Evolutionary conservation across 2,113 vertebrate genomes (phyloP).

Genomic region (Barnardius zonarius): DNA sequence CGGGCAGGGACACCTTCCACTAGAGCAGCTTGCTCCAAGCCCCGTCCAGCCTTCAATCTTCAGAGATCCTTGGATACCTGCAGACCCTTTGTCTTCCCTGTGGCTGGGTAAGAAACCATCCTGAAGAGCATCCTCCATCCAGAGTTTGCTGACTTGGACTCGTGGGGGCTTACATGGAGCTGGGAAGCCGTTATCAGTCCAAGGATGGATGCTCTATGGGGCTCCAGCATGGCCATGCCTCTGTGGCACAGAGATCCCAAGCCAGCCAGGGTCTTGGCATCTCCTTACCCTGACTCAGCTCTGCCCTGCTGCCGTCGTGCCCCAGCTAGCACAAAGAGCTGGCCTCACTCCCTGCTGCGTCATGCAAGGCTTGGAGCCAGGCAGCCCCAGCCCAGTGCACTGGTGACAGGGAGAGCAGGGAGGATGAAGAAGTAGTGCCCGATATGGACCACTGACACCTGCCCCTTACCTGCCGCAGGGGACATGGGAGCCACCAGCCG

Average conservation of each 20-base stretch:
- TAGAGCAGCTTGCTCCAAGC: background rate
- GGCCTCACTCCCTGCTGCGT: background rate
- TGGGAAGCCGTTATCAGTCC: background rate
- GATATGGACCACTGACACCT: background rate
- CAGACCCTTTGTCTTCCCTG: fast-evolving
- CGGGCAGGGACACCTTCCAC: background rate
- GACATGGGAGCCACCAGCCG: background rate
- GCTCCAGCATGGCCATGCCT: background rate
- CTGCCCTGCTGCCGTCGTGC: background rate
- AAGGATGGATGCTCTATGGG: background rate
- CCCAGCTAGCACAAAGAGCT: background rate
- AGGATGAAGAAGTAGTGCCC: background rate
- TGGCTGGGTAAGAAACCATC: fast-evolving
- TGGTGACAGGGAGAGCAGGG: background rate
- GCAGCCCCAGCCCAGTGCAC: background rate
- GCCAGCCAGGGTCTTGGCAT: background rate
- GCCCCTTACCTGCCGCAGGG: background rate
- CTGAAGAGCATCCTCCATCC: background rate
- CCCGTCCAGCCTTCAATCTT: background rate
- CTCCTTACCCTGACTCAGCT: background rate
- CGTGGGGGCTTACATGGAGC: fast-evolving
- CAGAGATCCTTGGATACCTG: background rate
- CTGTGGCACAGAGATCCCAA: background rate
- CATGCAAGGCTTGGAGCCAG: background rate
- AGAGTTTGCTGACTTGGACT: background rate